phyloP scores from a whole-genome alignment of 2,113 vertebrate species.

The Pimephales promelas region DNA sequence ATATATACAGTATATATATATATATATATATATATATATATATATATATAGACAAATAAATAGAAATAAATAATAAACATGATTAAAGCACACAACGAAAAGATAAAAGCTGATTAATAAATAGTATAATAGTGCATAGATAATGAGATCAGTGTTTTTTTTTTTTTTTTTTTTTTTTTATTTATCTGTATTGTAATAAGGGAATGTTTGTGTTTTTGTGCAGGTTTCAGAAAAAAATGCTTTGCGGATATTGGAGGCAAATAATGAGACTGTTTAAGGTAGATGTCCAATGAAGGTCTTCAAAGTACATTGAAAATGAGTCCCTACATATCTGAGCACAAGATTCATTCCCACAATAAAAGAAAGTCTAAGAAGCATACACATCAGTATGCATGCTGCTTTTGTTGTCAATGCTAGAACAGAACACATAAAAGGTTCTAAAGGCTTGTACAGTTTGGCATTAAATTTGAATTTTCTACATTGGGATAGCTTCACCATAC shows the following conservation, averaged over 20 bases:
- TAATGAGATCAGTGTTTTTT: not conserved
- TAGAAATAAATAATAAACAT: not conserved
- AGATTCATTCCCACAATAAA: not conserved
- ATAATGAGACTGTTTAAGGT: not conserved
- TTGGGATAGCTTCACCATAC: not conserved
- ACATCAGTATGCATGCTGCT: not conserved
- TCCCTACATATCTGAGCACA: not conserved
- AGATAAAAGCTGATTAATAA: not conserved
- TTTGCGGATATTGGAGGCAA: not conserved
- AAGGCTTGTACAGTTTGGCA: not conserved
- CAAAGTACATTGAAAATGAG: not conserved
- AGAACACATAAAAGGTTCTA: not conserved
- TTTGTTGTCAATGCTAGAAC: not conserved
- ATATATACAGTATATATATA: too few relatives aligned
- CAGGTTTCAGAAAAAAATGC: not conserved
- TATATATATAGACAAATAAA: too few relatives aligned
- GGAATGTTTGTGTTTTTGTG: conserved; percentile 19
- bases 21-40: too few relatives aligned
- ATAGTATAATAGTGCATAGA: not conserved
- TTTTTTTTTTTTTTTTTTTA: too few relatives aligned
- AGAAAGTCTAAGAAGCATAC: not conserved
- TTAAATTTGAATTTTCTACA: not conserved
- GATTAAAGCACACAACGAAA: not conserved
- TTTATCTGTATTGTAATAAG: not conserved
- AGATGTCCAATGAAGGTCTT: conserved; percentile 15